Percentiles rank a stretch among this genome's conserved stretches.
phyloP scores from a whole-genome alignment of 37 sponge, comb jelly and placozoan species.

The Lycopodina hypogea region DNA sequence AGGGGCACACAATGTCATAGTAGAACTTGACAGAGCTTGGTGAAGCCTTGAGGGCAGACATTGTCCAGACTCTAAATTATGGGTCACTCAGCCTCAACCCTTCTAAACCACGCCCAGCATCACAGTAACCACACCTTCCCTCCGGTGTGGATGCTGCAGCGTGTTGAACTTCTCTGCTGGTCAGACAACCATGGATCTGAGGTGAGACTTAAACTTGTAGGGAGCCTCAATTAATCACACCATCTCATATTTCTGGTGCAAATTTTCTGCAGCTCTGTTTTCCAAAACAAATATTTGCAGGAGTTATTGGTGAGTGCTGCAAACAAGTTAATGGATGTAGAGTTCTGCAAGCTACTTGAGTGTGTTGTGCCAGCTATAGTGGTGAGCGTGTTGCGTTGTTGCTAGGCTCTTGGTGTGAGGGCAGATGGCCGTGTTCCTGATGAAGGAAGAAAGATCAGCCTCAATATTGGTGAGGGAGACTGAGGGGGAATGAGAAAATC shows the following conservation, averaged over 20 bases:
- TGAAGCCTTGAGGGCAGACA: neutral
- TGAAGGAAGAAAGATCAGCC: constrained; percentile 18
- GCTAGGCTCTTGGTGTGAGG: constrained; percentile 35
- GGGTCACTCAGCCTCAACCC: no score
- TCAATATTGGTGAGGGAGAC: constrained; percentile 32
- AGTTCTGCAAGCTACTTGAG: no score
- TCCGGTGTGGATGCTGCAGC: neutral
- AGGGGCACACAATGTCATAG: constrained; percentile 95
- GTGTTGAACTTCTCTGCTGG: neutral
- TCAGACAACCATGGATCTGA: neutral
- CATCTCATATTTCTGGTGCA: no score
- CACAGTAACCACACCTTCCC: neutral
- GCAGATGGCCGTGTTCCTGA: constrained; percentile 44
- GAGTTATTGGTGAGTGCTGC: constrained; percentile 29
- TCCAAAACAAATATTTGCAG: constrained; percentile 16
- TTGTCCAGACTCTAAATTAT: no score
- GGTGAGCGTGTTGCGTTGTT: neutral
- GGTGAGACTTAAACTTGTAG: neutral
- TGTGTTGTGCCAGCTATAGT: no score
- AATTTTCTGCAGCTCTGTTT: constrained; percentile 8
- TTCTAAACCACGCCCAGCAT: neutral
- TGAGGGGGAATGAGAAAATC: neutral
- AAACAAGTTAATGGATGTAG: neutral
- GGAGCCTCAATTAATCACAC: no score
- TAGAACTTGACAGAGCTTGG: constrained; percentile 53